phyloP scores from a whole-genome alignment of 2,797 vertebrate species.

The Betta splendens region DNA sequence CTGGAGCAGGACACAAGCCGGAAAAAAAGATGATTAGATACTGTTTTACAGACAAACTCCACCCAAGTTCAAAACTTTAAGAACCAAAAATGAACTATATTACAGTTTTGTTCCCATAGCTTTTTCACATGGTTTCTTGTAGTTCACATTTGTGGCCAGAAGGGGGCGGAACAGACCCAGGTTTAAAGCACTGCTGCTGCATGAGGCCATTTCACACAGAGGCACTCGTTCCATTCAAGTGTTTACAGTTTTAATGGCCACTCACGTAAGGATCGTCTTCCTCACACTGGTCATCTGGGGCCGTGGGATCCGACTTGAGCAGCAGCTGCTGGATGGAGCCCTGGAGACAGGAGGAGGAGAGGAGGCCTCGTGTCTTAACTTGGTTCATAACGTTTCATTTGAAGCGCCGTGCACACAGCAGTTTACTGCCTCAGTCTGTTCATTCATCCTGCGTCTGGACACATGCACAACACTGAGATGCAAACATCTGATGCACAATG shows the following conservation, averaged over 20 bases:
- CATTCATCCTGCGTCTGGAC: not conserved
- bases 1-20: slow-evolving; percentile 64
- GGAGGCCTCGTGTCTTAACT: slow-evolving; percentile 26
- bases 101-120: slow-evolving; percentile 7
- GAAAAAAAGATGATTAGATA: slow-evolving; percentile 8
- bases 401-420: not conserved
- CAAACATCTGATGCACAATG: no score
- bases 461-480: not conserved
- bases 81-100: not conserved
- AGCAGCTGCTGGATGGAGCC: slow-evolving; percentile 94
- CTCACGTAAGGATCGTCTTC: slow-evolving; percentile 94
- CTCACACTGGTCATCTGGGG: slow-evolving; percentile 90
- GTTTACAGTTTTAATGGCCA: slow-evolving; percentile 19
- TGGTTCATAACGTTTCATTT: slow-evolving; percentile 29
- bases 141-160: slow-evolving; percentile 30
- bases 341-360: slow-evolving; percentile 64
- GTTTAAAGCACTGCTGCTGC: not conserved
- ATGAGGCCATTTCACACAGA: no score
- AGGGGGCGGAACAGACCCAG: slow-evolving; percentile 53
- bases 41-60: not conserved
- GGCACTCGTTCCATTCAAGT: not conserved
- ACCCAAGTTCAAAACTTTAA: slow-evolving; percentile 1
- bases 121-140: not conserved
- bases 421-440: not conserved
- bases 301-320: slow-evolving; percentile 85